These are phyloP conservation scores for Coenobita brevimanus DNA, from an alignment of 1,140 invertebrate species.

Conservation along the genomic window DNA sequence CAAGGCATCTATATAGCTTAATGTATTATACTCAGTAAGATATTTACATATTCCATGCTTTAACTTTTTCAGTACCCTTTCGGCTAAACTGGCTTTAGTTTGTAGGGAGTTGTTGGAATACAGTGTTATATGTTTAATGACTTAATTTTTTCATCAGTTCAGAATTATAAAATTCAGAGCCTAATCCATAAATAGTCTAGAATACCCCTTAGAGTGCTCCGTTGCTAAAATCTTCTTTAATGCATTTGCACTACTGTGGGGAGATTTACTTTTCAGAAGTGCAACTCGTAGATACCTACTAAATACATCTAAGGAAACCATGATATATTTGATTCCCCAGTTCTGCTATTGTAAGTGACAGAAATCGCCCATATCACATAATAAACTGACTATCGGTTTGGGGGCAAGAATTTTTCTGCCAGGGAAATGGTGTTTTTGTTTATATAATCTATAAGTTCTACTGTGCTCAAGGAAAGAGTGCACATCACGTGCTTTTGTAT, in stretches of 20 bases:
- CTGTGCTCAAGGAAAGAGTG: not conserved
- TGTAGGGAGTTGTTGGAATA: slow-evolving; percentile 15
- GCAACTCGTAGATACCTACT: slow-evolving; percentile 17
- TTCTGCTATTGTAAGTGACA: not conserved
- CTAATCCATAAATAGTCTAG: slow-evolving; percentile 17
- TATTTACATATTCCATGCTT: slow-evolving; percentile 22
- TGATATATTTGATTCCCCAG: not conserved
- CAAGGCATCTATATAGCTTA: slow-evolving; percentile 10
- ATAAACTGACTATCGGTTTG: not conserved
- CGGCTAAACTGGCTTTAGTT: slow-evolving; percentile 22
- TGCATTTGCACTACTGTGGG: not conserved
- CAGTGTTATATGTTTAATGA: not conserved
- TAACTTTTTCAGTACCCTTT: slow-evolving; percentile 10
- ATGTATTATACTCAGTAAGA: not conserved
- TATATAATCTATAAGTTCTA: slow-evolving; percentile 7
- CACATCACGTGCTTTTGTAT: not conserved
- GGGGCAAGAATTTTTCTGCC: not conserved
- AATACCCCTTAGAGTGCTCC: not conserved
- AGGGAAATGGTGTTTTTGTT: not conserved
- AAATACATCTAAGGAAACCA: slow-evolving; percentile 21
- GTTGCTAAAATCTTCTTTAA: not conserved
- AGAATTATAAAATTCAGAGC: slow-evolving; percentile 1
- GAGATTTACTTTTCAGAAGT: not conserved
- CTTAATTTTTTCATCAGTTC: not conserved
- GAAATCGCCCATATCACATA: slow-evolving; percentile 7